Percentiles rank a stretch among this genome's conserved stretches.
Conservation (phyloP, 2,888 invertebrate species). For the Luperina testacea region DNA sequence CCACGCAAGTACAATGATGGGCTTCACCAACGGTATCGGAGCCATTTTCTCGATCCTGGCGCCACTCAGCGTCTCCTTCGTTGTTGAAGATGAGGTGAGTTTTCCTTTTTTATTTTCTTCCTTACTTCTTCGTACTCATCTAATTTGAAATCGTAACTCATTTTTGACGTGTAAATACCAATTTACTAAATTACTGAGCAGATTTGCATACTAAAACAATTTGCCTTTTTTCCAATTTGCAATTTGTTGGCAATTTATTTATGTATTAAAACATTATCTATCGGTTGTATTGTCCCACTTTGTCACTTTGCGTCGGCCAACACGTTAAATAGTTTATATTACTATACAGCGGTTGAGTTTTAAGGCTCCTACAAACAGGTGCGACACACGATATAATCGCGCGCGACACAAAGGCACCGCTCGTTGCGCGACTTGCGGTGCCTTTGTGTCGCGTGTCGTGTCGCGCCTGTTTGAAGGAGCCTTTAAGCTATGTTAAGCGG, state of each 20-base stretch:
- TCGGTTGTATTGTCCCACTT: too few species aligned
- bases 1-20: slow-evolving; percentile 95
- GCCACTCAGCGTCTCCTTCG: slow-evolving; percentile 92
- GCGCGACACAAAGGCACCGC: too few species aligned
- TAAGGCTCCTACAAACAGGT: too few species aligned
- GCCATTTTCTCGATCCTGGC: slow-evolving; percentile 95
- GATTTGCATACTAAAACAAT: not conserved
- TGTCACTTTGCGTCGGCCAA: too few species aligned
- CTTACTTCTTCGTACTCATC: not conserved
- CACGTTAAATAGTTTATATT: too few species aligned
- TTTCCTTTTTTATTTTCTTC: not conserved
- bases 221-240: not conserved
- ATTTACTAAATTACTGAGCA: not conserved
- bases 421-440: too few species aligned
- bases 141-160: not conserved
- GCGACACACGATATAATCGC: too few species aligned
- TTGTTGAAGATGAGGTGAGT: slow-evolving; percentile 92
- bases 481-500: too few species aligned
- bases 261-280: not conserved
- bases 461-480: too few species aligned
- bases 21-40: slow-evolving; percentile 95
- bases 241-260: not conserved
- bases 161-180: too few species aligned
- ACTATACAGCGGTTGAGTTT: too few species aligned
- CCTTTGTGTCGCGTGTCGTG: too few species aligned